Evolutionary conservation across 64 coral and sea anemone genomes (phyloP), one percentile per base, ranked within the genome.

Genomic region (Pocillopora verrucosa): DNA sequence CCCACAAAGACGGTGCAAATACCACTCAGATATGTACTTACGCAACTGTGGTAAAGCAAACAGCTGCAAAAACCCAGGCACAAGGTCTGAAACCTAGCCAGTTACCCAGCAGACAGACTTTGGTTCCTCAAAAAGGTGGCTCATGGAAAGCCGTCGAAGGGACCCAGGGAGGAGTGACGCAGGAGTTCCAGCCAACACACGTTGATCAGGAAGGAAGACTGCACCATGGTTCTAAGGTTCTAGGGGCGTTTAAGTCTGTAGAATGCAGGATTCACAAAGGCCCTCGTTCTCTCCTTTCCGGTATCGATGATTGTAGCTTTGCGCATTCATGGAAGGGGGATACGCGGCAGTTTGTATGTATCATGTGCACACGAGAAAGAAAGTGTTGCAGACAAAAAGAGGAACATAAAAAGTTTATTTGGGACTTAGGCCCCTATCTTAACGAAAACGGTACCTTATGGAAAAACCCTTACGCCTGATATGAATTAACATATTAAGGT

Each of bases 311-410:
- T 6, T 86, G 83, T 65, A 72, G 14, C 12, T 86, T 86, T 86
- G 83, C 83, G 19, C 83, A 86, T 41, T 86, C 65, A 38, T 72
- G 83, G 83, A 72, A 65, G 20, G 83, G 83, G 41, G 83, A 86
- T 41, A 86, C 83, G 22, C 16, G 38, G 11, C 83, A 86, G 17
- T 73, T n/a, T 17, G 72, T 86, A 20, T 86, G 83, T 56, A 37
- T 4, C 63, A 86, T 72, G 72, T 86, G 83, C 57, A 86, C 83
- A 24, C 26, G 57, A 15, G 63, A 73, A 10, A 86, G 11, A 11
- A 86, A 73, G 72, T 38, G 20, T 7, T 86, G 83, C 36, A 86
- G 34, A 13, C 19, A 68, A 36, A 72, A 58, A 45, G 72, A 72
- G 58, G 38, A 56, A 72, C 83, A 86, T 17, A 14, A 73, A 37